A percentile compares a stretch with the other conserved stretches of the same genome.
Conservation (phyloP, 2,113 vertebrate species). For the Tenebrosternarchus preto region DNA sequence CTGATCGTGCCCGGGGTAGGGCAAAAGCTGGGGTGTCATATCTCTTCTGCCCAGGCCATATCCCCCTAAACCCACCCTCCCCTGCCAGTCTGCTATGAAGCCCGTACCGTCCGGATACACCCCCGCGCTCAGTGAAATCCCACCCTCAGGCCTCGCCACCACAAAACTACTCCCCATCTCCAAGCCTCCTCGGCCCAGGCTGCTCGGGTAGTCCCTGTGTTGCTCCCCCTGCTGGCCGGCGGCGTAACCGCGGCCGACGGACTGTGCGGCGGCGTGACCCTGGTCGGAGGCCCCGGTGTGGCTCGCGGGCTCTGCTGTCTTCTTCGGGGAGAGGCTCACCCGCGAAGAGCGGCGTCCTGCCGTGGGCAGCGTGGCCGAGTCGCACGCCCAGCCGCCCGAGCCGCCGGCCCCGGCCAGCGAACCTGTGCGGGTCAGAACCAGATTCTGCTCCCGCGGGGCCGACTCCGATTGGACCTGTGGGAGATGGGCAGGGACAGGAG, state of each 20-base stretch:
- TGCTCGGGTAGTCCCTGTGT: constrained; percentile 69
- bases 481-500: constrained; percentile 65
- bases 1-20: constrained; percentile 70
- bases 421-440: constrained; percentile 76
- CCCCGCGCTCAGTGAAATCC: constrained; percentile 66
- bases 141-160: constrained; percentile 67
- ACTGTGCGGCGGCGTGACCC: constrained; percentile 49
- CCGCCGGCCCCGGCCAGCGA: constrained; percentile 65
- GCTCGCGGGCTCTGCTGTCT: constrained; percentile 43
- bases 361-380: constrained; percentile 72
- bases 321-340: constrained; percentile 62
- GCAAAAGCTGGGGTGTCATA: constrained; percentile 76
- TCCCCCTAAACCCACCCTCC: constrained; percentile 70
- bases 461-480: constrained; percentile 74
- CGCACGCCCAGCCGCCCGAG: constrained; percentile 69
- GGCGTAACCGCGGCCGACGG: constrained; percentile 61
- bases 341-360: constrained; percentile 67
- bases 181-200: constrained; percentile 69
- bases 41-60: constrained; percentile 73
- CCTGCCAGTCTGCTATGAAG: constrained; percentile 75
- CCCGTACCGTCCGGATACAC: constrained; percentile 66
- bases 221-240: constrained; percentile 65
- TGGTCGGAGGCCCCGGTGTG: constrained; percentile 56
- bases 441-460: constrained; percentile 67
- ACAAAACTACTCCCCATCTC: constrained; percentile 77